Base-by-base conservation (phyloP, 2,797 vertebrate genomes). In the Xenops minutus region DNA sequence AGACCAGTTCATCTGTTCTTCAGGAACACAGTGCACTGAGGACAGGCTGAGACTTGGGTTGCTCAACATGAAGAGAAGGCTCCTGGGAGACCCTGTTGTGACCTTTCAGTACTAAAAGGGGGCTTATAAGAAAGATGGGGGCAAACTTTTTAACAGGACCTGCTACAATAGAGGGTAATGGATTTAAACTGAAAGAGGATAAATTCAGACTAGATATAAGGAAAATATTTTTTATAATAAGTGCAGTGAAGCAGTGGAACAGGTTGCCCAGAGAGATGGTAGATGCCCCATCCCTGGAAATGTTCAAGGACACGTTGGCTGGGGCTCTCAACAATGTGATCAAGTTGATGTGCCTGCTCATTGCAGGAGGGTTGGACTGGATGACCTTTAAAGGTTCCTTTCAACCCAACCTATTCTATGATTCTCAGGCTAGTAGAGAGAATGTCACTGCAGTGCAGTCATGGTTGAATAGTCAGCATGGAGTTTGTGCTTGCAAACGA, bases 191-290 rank as follows among this genome's bases (percentile, higher is more conserved):
- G 10, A 48, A 77, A 73, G 26, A 58, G 10, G 1, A 14, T 10
- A 30, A 36, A 67, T 74, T 62, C 6, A 94, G n/a, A 62, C 12
- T 74, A 46, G 19, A 6, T 39, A 16, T 2, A 48, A 79, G 26
- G 29, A 69, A 73, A 32, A 24, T 4, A 3, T 9, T n/a, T 75
- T 69, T 76, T 39, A 20, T 1, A 0, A 2, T 52, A 23, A 14
- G 0, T 19, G 6, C 44, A 46, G 44, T 22, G 44, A 46, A 72
- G 39, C 27, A 14, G 10, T 56, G 34, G 29, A 26, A 6, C 3
- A 30, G 19, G 4, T 56, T 64, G 8, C 46, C 20, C 16, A 36
- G 69, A 69, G 44, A 36, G 21, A 24, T 39, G 6, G 9, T 49
- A 20, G 48, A 18, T 51, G 9, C 20, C 12, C 3, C 2, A 12